Percentiles rank a stretch among this genome's conserved stretches.
Evolutionary conservation across 2,797 vertebrate genomes (phyloP).

Genomic region (Chloroceryle inda): DNA sequence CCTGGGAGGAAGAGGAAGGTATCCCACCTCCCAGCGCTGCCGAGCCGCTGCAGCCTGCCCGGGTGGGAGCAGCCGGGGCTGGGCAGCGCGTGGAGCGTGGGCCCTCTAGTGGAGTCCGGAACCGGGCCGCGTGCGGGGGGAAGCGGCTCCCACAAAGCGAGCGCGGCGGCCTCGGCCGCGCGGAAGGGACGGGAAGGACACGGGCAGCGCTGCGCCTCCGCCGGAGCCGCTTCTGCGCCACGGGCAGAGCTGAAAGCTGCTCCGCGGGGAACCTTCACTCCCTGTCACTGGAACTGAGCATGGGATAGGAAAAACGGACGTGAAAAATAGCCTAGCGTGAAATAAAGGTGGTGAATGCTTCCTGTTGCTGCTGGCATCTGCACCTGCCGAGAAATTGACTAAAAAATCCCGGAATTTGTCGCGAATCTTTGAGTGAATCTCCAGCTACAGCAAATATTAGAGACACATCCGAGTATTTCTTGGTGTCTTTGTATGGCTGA

Average conservation of each 20-base stretch:
- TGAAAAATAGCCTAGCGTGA: fast-evolving
- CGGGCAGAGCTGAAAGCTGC: neutral
- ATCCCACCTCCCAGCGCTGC: neutral
- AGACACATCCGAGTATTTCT: neutral
- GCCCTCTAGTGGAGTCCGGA: constrained; percentile 72
- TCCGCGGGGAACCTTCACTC: fast-evolving
- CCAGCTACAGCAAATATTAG: neutral
- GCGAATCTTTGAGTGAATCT: neutral
- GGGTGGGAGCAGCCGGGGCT: neutral
- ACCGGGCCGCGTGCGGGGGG: neutral
- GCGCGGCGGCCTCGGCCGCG: fast-evolving
- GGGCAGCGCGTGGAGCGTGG: neutral
- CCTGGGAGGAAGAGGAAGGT: neutral
- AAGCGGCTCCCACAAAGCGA: neutral
- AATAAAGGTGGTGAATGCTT: neutral
- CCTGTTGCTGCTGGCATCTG: neutral
- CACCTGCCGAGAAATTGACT: neutral
- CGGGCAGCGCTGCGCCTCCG: fast-evolving
- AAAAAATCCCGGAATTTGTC: neutral
- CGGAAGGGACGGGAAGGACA: fast-evolving
- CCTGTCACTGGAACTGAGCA: neutral
- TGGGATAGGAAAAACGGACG: neutral
- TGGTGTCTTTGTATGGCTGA: neutral
- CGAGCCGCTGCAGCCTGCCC: neutral
- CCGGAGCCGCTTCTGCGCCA: fast-evolving